Base-by-base conservation (phyloP, 1,140 invertebrate species). In the Drosophila pseudoananassae region DNA sequence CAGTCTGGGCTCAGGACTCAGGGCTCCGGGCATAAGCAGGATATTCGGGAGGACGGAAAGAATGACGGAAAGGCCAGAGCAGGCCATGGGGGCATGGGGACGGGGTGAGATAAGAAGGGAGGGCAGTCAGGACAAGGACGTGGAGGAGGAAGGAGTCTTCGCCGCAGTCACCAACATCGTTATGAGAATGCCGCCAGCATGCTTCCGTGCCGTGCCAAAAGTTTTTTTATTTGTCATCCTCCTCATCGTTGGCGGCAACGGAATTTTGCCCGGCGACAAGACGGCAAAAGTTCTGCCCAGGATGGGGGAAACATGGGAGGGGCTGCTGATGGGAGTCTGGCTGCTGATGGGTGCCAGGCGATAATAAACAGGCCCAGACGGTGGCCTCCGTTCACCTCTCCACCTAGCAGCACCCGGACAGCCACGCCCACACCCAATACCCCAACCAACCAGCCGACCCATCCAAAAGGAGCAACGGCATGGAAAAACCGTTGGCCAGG, bases 101-200 rank as follows among this genome's bases (percentile, higher is more conserved):
- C n/a, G n/a, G n/a, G n/a, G n/a, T n/a, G 20, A 38, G 20, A 27
- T 31, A 33, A 58, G n/a, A 20, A 29, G 14, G 43, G 36, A 50
- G 54, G 12, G 36, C 20, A 23, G n/a, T 49, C 60, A 25, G 40
- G 69, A 29, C 10, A 10, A 10, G 36, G 69, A 36, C 33, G 3
- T n/a, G 33, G 33, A 36, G 33, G 38, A 64, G 38, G 25, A 5
- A 47, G 80, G 81, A 69, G 66, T 23, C 63, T 56, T 69, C 51
- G 66, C 51, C 66, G 78, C 78, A 83, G 82, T 83, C 83, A 88
- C 81, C 83, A 78, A 87, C 84, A 87, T 88, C 83, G 83, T 88
- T 88, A 88, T 79, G 84, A 72, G 76, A 88, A 79, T 89, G 84
- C 83, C 84, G 84, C 84, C 76, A 78, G 83, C 83, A 83, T 75